These are phyloP conservation scores for Ophion slaviceki DNA, from an alignment of 2,888 invertebrate genomes.

Conservation along the genomic window DNA sequence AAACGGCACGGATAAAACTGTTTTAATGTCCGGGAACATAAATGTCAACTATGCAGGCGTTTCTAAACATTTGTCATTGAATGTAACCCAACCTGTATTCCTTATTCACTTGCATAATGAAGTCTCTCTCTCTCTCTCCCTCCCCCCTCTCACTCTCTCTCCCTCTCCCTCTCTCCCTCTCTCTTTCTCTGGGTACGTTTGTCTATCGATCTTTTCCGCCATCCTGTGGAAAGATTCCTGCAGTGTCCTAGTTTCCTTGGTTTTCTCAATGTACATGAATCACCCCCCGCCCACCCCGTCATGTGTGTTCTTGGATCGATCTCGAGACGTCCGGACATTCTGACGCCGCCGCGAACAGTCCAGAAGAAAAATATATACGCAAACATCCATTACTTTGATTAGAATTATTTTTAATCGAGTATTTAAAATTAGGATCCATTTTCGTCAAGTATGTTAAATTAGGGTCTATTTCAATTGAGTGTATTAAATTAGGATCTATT, in stretches of 20 bases:
- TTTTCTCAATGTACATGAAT: conserved; percentile 25
- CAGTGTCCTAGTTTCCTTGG: conserved; percentile 72
- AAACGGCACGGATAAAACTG: conserved; percentile 39
- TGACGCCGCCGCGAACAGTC: conserved; percentile 42
- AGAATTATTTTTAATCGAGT: not conserved
- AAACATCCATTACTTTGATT: not conserved
- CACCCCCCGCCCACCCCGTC: conserved; percentile 25
- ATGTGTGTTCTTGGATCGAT: conserved; percentile 30
- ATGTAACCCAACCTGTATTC: conserved; percentile 3
- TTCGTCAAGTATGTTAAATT: not conserved
- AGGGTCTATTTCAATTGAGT: not conserved
- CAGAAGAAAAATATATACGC: not conserved
- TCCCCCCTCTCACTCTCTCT: not conserved
- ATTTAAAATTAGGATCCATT: not conserved
- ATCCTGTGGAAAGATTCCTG: conserved; percentile 66
- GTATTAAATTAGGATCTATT: not conserved
- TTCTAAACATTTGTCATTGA: conserved; percentile 1
- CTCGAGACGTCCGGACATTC: conserved; percentile 68
- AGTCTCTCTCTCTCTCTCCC: not conserved
- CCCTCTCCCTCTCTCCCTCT: not conserved
- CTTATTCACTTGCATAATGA: conserved; percentile 1
- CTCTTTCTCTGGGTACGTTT: not conserved
- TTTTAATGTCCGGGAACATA: conserved; percentile 30
- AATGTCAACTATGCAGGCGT: not conserved
- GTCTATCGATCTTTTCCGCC: conserved; percentile 50